Evolutionary conservation across 2,113 vertebrate genomes (phyloP), one percentile per base, ranked within the genome.

Genomic region (Sprattus sprattus): DNA sequence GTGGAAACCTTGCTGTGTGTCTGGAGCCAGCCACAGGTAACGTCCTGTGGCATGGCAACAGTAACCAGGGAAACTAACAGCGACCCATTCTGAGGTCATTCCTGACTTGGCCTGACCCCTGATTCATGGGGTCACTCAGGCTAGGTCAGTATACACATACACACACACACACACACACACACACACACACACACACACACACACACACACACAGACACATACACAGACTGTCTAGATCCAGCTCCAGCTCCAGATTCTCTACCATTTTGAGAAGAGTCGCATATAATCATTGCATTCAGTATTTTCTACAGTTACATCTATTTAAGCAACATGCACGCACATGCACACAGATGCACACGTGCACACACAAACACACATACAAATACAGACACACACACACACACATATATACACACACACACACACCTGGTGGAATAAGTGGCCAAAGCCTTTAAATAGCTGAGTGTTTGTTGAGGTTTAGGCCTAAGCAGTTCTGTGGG

Each of bases 11-110:
- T 64, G 44, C 20, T 32, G 86, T 83, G 85, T 84, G 84, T 85
- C 44, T 88, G 87, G 87, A 92, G 90, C 88, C 87, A 45, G 85
- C 45, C 67, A 75, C 81, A 88, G 84, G 87, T 88, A 88, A 64
- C 16, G 86, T 84, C 87, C 67, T 90, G 85, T 91, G 86, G 91
- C 93, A 94, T 89, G 93, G 94, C 92, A 95, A 95, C 93, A 84
- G 94, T 95, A 91, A 92, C 95, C 83, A 92, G 83, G 93, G 87
- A 52, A 84, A 45, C 85, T 81, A 86, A 83, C 82, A 89, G 83
- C 16, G 28, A 84, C 16, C 71, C n/a, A n/a, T 49, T 75, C 81
- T 45, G 16, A 60, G 44, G 71, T 46, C 15, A 81, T 52, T 16
- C 83, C 20, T 22, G 18, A 25, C 28, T 64, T 81, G 39, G 75